Percentiles rank a stretch among this genome's conserved stretches.
Evolutionary conservation across 30 jellyfish, hydroid and myxozoan species (phyloP).

Genomic region (Pseudorhiza aurosa): DNA sequence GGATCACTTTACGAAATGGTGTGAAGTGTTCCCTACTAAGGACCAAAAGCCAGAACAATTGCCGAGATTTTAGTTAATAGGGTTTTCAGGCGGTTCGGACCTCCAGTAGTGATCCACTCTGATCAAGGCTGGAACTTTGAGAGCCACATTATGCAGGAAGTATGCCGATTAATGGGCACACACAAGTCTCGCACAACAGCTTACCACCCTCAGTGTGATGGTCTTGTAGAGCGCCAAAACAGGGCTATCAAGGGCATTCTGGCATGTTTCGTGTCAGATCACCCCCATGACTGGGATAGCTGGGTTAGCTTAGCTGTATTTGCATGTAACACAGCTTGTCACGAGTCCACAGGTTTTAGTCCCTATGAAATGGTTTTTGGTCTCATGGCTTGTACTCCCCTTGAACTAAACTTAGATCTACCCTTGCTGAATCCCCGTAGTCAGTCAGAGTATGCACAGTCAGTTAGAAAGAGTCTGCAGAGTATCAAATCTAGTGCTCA

Average conservation of each 20-base stretch:
- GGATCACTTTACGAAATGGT: conserved; percentile 75
- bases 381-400: conserved; percentile 4
- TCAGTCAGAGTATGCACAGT: conserved; percentile 11
- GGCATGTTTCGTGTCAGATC: conserved; percentile 8
- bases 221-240: conserved; percentile 21
- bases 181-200: conserved; percentile 63
- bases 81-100: conserved; percentile 43
- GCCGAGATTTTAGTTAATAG: conserved; percentile 55
- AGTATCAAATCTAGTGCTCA: neutral
- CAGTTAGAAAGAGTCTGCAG: conserved; percentile 6
- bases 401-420: conserved; percentile 8
- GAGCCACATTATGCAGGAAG: conserved; percentile 41
- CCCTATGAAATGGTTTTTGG: conserved; percentile 22
- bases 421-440: conserved; percentile 17
- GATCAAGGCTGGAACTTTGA: conserved; percentile 66
- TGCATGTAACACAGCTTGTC: conserved; percentile 2
- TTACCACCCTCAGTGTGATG: conserved; percentile 62
- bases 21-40: conserved; percentile 48
- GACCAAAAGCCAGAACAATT: conserved; percentile 58
- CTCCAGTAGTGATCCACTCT: conserved; percentile 51
- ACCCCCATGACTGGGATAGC: neutral
- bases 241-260: conserved; percentile 4
- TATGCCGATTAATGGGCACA: conserved; percentile 36
- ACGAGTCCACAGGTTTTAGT: conserved; percentile 7
- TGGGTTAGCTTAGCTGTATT: conserved; percentile 9